These are phyloP conservation scores for Antedon mediterranea DNA, from an alignment of 53 echinoderm and acorn worm species.

Conservation along the genomic window DNA sequence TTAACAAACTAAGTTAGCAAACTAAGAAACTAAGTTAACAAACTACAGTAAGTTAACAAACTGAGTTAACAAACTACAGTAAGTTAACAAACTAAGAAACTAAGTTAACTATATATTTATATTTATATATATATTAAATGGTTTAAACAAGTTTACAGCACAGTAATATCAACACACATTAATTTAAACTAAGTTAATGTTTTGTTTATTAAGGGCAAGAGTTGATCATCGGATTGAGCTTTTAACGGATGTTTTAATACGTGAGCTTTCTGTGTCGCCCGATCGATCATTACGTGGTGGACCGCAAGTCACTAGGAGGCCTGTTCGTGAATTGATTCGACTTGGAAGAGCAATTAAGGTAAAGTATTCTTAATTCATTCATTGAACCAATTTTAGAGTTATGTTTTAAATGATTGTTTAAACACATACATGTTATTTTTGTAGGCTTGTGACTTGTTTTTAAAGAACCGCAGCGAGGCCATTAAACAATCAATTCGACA, in stretches of 20 bases:
- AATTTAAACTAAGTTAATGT: not conserved
- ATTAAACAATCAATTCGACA: conserved; percentile 82
- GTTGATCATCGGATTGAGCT: conserved; percentile 85
- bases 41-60: no score
- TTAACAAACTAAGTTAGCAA: no score
- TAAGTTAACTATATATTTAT: no score
- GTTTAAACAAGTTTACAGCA: no score
- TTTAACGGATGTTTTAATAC: conserved; percentile 78
- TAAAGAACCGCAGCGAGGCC: conserved; percentile 88
- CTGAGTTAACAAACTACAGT: no score
- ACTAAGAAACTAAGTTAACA: no score
- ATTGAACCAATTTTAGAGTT: no score
- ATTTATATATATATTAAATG: no score
- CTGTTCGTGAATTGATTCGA: conserved; percentile 77
- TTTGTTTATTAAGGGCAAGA: conserved; percentile 52
- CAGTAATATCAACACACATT: not conserved
- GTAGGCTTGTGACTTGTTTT: conserved; percentile 86
- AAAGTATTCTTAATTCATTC: no score
- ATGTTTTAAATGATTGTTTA: not conserved
- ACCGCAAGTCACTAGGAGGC: conserved; percentile 82
- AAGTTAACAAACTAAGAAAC: no score
- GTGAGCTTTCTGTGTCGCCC: conserved; percentile 81
- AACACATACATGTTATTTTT: not conserved
- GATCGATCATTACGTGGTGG: conserved; percentile 87
- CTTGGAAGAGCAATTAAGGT: conserved; percentile 90